Evolutionary conservation across 2,113 vertebrate species (phyloP), one percentile per base, ranked within the genome.

Genomic region (Bubo blakistoni): DNA sequence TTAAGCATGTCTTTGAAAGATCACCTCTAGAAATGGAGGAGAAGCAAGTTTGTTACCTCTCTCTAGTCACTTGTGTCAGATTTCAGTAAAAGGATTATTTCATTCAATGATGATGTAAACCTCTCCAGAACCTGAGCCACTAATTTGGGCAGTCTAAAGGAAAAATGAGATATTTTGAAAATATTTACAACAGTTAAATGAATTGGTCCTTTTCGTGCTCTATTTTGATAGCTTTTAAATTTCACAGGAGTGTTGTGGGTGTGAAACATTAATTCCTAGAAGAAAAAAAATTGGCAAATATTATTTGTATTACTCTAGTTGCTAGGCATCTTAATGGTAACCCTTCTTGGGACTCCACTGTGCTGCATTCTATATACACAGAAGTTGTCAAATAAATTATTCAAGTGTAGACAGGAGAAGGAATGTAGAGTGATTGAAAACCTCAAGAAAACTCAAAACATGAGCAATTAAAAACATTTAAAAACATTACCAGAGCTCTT

Each of bases 51-150:
- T 4, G 6, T 61, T 71, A 47, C 13, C 22, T 59, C 81, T 79
- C 72, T 89, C 59, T 87, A 95, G 70, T 61, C 65, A 79, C 44
- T 79, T 32, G 7, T 42, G 86, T 88, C 40, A 81, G 24, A 65
- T 91, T 92, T 74, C 94, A 76, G 69, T 40, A 83, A 86, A 46
- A 58, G 52, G 52, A 94, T 91, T 86, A 91, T 86, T 91, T 93
- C 80, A 93, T 61, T 86, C 69, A 72, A 54, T 70, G 61, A 84
- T 94, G 88, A 96, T 61, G 80, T 63, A 96, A 94, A 71, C 36
- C 40, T 42, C 93, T 91, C 94, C 95, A 95, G 44, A 92, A 93
- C 82, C 77, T 76, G 88, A 95, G 65, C 86, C 91, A 91, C 65
- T 92, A 72, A 72, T 84, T 49, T 94, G 69, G 73, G 52, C 61